Base-by-base conservation (phyloP, 2,888 invertebrate species). In the Xestobium rufovillosum region DNA sequence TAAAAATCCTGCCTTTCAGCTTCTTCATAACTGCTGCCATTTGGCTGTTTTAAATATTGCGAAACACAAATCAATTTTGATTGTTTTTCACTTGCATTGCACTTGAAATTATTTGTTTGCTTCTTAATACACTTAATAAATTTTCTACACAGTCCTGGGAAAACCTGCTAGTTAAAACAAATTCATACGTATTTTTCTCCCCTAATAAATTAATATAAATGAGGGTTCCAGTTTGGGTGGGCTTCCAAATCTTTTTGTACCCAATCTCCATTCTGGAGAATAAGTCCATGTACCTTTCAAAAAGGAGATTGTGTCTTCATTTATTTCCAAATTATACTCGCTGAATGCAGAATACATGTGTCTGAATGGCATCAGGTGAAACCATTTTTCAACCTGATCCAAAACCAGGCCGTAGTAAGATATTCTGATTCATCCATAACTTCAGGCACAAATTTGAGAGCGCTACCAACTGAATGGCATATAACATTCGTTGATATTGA, bases 401-500 rank as follows among this genome's bases (percentile, higher is more conserved):
- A 3, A 26, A 38, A 43, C 43, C 43, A 43, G 8, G 41, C 41
- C 13, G 42, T 42, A 13, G 38, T 43, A 10, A 26, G 15, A 31
- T 40, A 35, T 16, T 23, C 14, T 13, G 17, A 28, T 19, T 40
- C 29, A 23, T 37, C 35, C n/a, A n/a, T n/a, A n/a, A n/a, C n/a
- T n/a, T n/a, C n/a, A n/a, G n/a, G n/a, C n/a, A n/a, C n/a, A n/a
- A 41, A 43, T 23, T 44, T 39, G 15, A 45, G 19, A n/a, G 39
- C 43, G 30, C 43, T 43, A 26, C 40, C 42, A 3, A 47, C 47
- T 30, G 23, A 31, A 26, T 45, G 38, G 17, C 39, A 39, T 10
- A 50, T 14, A 4, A 51, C 43, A 40, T 44, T 44, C n/a, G 40
- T 45, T 9, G 51, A 48, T 17, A 37, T 49, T 12, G 26, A 23